Base-by-base conservation (phyloP, 64 coral and sea anemone species). In the Exaiptasia diaphana region DNA sequence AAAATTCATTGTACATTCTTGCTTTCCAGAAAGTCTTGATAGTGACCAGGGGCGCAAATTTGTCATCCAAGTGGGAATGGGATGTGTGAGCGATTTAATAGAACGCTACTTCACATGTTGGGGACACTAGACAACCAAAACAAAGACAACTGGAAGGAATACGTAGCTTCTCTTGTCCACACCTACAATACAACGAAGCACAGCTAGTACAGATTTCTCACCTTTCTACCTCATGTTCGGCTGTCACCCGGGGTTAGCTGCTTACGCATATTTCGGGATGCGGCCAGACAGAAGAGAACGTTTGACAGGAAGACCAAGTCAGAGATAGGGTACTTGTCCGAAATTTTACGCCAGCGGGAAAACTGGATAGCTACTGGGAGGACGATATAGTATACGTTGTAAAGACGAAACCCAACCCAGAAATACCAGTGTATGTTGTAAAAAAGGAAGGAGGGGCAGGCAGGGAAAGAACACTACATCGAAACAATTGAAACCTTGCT, bases 121-220 rank as follows among this genome's bases (percentile, higher is more conserved):
- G 83, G 71, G 14, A 86, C 83, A 9, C 70, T 86, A 20, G 71
- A 64, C 17, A 37, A 45, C 18, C 54, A 86, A 34, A 62, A 86
- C 54, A 86, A 86, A 40, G 32, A 6, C 22, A 38, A 21, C 29
- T 86, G 83, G 83, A 67, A 67, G 50, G 83, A 86, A 27, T 75
- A 75, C n/a, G 83, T 86, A 5, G 36, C 55, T 22, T 27, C 70
- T 42, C 18, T 86, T 10, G 55, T 74, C 5, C 83, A 86, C 50
- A 71, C 83, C 23, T 86, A 86, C 45, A 86, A 86, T 63, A 49
- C 41, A 23, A 86, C 83, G n/a, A 86, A 75, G 32, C 83, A 86
- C 36, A 13, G 59, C 34, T 1, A 35, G 52, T 15, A 86, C 83
- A 5, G 60, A 32, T 10, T 40, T 32, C 8, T 86, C 83, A 1